phyloP scores from a whole-genome alignment of 2,797 vertebrate species.

The Sebastes aleutianus region DNA sequence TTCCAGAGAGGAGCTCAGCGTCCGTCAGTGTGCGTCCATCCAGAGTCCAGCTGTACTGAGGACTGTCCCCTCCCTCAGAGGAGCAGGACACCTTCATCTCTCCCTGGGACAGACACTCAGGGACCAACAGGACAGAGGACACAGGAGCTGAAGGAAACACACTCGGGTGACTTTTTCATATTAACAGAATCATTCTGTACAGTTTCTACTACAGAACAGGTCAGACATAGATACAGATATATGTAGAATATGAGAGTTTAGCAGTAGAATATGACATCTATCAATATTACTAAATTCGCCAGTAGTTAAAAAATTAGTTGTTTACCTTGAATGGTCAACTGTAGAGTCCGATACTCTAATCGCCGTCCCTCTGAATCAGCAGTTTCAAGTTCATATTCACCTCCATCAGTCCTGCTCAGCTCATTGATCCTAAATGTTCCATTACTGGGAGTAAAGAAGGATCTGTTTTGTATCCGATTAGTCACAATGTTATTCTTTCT shows the following conservation, averaged over 20 bases:
- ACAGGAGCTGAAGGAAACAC: slow-evolving; percentile 61
- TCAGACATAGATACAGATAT: too few relatives aligned
- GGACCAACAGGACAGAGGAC: slow-evolving; percentile 35
- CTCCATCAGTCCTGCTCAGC: slow-evolving; percentile 5
- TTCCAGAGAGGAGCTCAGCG: background rate
- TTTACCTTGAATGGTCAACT: slow-evolving; percentile 65
- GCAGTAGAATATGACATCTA: background rate
- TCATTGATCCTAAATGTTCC: slow-evolving; percentile 46
- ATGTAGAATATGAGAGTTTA: background rate
- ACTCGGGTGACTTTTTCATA: background rate
- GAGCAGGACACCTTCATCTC: slow-evolving; percentile 45
- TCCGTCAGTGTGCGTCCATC: slow-evolving; percentile 45
- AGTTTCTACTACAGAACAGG: too few relatives aligned
- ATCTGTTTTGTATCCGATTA: accelerated
- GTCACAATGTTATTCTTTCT: accelerated
- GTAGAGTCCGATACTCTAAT: accelerated
- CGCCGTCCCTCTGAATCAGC: accelerated
- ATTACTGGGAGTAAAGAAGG: slow-evolving; percentile 3
- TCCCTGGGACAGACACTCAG: slow-evolving; percentile 60
- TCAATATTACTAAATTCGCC: background rate
- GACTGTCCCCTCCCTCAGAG: slow-evolving; percentile 37
- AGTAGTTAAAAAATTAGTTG: accelerated
- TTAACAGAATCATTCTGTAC: too few relatives aligned
- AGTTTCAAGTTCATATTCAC: background rate
- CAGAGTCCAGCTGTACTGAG: slow-evolving; percentile 64